Conservation (phyloP, 2,797 vertebrate genomes). For the Astyanax mexicanus region DNA sequence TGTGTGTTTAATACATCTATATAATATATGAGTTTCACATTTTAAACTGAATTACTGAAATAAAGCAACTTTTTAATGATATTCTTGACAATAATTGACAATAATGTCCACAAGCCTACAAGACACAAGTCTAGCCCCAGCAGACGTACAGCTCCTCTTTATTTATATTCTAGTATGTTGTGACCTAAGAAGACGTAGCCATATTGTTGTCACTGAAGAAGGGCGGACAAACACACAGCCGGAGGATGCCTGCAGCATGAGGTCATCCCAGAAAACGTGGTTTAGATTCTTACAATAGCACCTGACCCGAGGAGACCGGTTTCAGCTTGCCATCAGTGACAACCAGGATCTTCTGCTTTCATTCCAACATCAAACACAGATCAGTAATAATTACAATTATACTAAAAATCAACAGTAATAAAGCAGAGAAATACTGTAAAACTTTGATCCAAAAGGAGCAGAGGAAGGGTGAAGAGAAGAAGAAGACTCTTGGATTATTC, state of each 20-base stretch:
- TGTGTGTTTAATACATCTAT: too few relatives aligned
- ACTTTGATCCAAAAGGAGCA: too few relatives aligned
- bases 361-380: not conserved
- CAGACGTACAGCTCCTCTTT: not conserved
- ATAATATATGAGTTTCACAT: too few relatives aligned
- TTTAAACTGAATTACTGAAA: too few relatives aligned
- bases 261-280: constrained; percentile 4
- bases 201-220: not conserved
- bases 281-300: not conserved
- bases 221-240: not conserved
- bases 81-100: too few relatives aligned
- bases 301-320: not conserved
- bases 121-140: too few relatives aligned
- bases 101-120: too few relatives aligned
- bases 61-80: too few relatives aligned
- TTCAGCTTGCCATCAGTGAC: not conserved
- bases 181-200: not conserved
- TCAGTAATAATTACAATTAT: not conserved
- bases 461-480: too few relatives aligned
- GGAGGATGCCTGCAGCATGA: not conserved
- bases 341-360: not conserved
- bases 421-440: not conserved
- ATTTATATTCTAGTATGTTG: not conserved
- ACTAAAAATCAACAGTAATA: not conserved
- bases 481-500: too few relatives aligned